A percentile compares a stretch with the other conserved stretches of the same genome.
Evolutionary conservation across 2,888 invertebrate species (phyloP).

Genomic region (Pheosia gnoma): DNA sequence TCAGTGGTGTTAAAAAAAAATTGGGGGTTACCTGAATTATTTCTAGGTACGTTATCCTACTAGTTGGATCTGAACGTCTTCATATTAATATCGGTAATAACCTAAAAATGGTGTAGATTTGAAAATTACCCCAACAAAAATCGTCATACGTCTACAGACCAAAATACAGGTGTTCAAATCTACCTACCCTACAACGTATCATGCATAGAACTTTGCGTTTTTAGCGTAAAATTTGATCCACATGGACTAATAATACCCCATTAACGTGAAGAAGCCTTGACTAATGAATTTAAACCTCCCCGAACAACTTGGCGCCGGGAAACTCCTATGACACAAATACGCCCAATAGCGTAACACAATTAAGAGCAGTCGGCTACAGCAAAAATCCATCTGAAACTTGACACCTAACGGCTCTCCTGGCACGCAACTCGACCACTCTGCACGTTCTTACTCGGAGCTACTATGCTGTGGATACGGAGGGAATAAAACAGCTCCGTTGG

Average conservation of each 20-base stretch:
- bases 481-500: too few species aligned
- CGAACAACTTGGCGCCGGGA: conserved; percentile 35
- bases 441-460: conserved; percentile 42
- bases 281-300: conserved; percentile 58
- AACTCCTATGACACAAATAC: conserved; percentile 66
- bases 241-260: conserved; percentile 39
- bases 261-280: conserved; percentile 42
- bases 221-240: conserved; percentile 20
- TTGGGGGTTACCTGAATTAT: too few species aligned
- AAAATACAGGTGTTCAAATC: too few species aligned
- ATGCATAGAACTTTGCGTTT: not conserved
- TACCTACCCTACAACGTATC: too few species aligned
- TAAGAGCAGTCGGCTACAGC: conserved; percentile 70
- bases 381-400: conserved; percentile 83
- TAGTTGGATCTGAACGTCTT: too few species aligned
- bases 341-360: conserved; percentile 69
- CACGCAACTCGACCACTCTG: conserved; percentile 55
- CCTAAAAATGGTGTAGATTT: too few species aligned
- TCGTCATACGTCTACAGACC: too few species aligned
- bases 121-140: too few species aligned
- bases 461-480: conserved; percentile 23
- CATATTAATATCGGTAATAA: too few species aligned
- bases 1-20: too few species aligned
- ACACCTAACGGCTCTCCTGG: conserved; percentile 78
- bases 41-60: too few species aligned